phyloP scores from a whole-genome alignment of 2,888 invertebrate genomes.

The Stenichneumon culpator region DNA sequence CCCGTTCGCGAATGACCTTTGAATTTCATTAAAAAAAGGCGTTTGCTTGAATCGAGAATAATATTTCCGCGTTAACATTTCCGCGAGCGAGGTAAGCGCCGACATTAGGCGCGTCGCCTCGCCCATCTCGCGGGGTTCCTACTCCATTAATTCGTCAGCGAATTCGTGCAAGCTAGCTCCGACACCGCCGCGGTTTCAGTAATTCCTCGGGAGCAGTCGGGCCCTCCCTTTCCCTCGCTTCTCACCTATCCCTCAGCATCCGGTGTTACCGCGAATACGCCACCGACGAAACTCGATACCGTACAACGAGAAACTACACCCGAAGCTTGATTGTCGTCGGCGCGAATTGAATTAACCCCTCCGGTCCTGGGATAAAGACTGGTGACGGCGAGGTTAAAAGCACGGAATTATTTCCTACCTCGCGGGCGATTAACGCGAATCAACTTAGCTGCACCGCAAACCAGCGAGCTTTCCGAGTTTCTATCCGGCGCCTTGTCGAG shows the following conservation, averaged over 20 bases:
- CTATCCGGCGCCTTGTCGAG: background rate
- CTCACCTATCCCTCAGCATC: conserved; percentile 32
- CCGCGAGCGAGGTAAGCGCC: background rate
- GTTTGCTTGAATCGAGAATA: no score
- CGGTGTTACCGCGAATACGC: conserved; percentile 57
- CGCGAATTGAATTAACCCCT: conserved; percentile 74
- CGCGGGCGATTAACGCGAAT: conserved; percentile 71
- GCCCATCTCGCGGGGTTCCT: conserved; percentile 12
- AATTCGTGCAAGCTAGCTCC: conserved; percentile 63
- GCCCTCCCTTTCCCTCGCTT: conserved; percentile 33
- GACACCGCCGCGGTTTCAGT: conserved; percentile 63
- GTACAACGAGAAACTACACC: conserved; percentile 63
- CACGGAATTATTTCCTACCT: conserved; percentile 71
- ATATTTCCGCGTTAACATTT: background rate
- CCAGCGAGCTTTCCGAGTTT: conserved; percentile 56
- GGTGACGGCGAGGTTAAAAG: conserved; percentile 47
- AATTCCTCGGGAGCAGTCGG: conserved; percentile 59
- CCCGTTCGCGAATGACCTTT: background rate
- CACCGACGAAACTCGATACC: conserved; percentile 70
- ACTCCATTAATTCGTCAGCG: conserved; percentile 65
- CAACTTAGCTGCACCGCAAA: conserved; percentile 44
- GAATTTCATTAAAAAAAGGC: no score
- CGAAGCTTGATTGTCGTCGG: conserved; percentile 73
- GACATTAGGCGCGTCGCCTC: background rate
- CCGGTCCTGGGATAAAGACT: conserved; percentile 27